Base-by-base conservation (phyloP, 2,888 invertebrate species). In the Cordilura impudica region DNA sequence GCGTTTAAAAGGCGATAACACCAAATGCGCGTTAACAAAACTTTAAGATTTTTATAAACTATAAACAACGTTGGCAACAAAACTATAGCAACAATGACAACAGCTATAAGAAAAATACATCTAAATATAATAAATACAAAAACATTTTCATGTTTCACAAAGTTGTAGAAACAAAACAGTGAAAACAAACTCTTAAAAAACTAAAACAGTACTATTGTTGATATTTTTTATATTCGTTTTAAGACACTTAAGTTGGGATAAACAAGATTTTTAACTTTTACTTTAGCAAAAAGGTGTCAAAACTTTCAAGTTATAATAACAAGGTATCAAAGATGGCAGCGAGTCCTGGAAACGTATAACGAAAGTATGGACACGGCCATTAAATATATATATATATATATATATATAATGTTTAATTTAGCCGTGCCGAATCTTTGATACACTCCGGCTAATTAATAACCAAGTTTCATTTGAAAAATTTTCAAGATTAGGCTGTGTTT, bases 1-100 rank as follows among this genome's bases (percentile, higher is more conserved):
- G 81, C 83, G 71, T 82, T 82, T 83, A 82, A 82, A 81, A 81
- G 69, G 76, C 78, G 79, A 82, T 81, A 81, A 82, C 67, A 74
- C 66, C 78, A 74, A 82, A 81, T 72, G 70, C 60, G 61, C 49
- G 69, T 69, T 69, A 75, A 63, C 56, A 63, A 79, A 75, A 79
- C 67, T 75, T 75, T 67, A 12, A 35, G 70, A 26, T 49, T 60
- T 54, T 65, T 69, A 35, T 66, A 39, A 26, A 26, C 26, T 26
- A 26, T 26, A 5, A 26, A 5, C 26, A 26, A 26, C 26, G 71
- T 26, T 26, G 26, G 26, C 26, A 26, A 6, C 26, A 26, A 26
- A 26, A 26, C 75, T 75, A 74, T 58, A 60, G 61, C 63, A 75
- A 31, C 35, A 81, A 76, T 72, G 56, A 75, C 58, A 82, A 58